Conservation (phyloP, 2,113 vertebrate genomes). For the Actenoides lindsayi region DNA sequence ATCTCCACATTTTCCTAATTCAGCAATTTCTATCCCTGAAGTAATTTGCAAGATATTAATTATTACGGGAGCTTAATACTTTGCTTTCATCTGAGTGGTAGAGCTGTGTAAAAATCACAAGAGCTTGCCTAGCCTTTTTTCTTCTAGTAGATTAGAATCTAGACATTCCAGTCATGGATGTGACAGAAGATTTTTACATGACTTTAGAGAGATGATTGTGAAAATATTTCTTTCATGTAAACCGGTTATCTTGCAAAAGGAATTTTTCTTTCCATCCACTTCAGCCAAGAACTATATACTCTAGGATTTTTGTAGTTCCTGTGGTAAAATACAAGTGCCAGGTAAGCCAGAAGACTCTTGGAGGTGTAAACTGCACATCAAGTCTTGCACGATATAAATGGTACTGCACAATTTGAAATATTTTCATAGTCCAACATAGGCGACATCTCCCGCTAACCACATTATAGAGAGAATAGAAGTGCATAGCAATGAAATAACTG, state of each 20-base stretch:
- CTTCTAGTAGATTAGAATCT: background rate
- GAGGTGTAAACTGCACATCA: background rate
- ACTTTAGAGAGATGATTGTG: background rate
- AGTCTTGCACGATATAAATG: background rate
- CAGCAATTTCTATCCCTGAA: background rate
- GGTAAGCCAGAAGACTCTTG: background rate
- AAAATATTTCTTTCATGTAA: background rate
- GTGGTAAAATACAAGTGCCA: background rate
- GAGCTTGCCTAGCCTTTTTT: background rate
- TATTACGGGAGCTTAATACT: background rate
- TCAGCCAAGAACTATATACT: background rate
- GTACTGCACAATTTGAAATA: background rate
- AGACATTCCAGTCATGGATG: background rate
- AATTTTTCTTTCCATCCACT: background rate
- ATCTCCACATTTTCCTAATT: background rate
- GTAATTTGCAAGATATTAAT: background rate
- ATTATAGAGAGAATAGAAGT: background rate
- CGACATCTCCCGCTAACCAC: background rate
- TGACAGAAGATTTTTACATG: background rate
- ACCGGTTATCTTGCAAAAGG: background rate
- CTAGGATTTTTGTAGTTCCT: background rate
- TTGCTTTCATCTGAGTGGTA: background rate
- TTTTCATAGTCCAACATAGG: background rate
- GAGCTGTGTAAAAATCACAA: background rate
- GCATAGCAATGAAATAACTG: background rate